Evolutionary conservation across 64 coral and sea anemone genomes (phyloP).

Genomic region (Acropora yongei): DNA sequence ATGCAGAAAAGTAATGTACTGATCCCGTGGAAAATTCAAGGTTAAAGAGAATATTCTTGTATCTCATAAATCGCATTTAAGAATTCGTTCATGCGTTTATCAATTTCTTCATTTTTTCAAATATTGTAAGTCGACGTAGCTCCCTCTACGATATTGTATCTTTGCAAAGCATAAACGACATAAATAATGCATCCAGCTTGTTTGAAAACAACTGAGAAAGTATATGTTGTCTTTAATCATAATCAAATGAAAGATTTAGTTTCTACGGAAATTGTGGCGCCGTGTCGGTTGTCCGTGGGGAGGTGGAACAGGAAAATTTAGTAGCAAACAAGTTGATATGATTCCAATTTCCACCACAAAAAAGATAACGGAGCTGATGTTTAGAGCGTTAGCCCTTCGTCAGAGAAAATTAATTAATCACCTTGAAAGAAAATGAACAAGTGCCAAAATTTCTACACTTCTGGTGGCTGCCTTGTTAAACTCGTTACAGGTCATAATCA

Average conservation of each 20-base stretch:
- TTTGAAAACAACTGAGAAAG: not conserved
- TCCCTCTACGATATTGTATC: not conserved
- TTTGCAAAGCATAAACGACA: not conserved
- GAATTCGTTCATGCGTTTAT: not conserved
- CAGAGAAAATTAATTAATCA: not conserved
- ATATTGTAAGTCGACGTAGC: not conserved
- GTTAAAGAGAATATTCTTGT: no score
- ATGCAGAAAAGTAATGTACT: no score
- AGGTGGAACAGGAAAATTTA: no score
- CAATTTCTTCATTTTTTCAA: not conserved
- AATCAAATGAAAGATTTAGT: no score
- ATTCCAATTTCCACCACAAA: no score
- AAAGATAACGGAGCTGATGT: no score
- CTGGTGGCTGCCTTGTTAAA: constrained; percentile 38
- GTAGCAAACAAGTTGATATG: no score
- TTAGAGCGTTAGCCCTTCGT: no score
- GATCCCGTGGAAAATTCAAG: no score
- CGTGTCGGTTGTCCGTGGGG: no score
- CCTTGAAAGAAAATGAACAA: constrained; percentile 30
- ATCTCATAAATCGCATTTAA: no score
- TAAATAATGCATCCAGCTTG: constrained; percentile 28
- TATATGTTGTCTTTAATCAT: not conserved
- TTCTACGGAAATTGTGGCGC: no score
- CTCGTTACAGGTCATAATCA: constrained; percentile 5
- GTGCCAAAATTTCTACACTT: constrained; percentile 20